Conservation (phyloP, 2,888 invertebrate species). For the Frankliniella fusca region DNA sequence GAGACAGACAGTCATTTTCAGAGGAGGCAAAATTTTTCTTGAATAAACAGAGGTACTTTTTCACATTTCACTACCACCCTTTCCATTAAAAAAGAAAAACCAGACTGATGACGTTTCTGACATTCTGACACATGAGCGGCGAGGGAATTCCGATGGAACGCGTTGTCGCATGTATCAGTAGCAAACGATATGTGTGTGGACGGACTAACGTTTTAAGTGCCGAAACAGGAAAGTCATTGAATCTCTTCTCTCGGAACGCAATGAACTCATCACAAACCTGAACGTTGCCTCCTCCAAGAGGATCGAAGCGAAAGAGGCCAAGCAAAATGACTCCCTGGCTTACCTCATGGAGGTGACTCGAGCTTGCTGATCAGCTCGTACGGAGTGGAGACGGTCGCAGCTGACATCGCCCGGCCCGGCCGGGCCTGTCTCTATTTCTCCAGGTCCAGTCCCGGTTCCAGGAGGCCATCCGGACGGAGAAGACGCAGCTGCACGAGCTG, state of each 20-base stretch:
- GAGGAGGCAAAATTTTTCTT: conserved; percentile 63
- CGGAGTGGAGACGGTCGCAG: no score
- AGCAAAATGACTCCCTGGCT: conserved; percentile 49
- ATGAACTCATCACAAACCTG: conserved; percentile 59
- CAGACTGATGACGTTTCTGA: no score
- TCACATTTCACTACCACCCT: no score
- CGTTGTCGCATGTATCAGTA: no score
- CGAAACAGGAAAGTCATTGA: conserved; percentile 55
- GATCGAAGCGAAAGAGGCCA: conserved; percentile 53
- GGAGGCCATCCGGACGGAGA: conserved; percentile 44
- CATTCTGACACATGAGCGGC: no score
- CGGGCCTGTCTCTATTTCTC: not conserved
- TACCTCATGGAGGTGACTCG: conserved; percentile 53
- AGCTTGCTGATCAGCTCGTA: no score
- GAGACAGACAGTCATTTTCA: conserved; percentile 65
- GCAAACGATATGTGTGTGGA: no score
- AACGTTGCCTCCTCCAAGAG: conserved; percentile 52
- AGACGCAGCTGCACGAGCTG: conserved; percentile 49
- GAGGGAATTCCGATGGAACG: no score
- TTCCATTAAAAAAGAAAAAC: no score
- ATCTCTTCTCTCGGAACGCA: conserved; percentile 58
- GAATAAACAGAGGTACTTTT: conserved; percentile 46
- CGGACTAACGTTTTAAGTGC: no score
- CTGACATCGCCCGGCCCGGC: no score
- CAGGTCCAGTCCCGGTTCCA: conserved; percentile 40